Evolutionary conservation across 1,140 invertebrate genomes (phyloP).

Genomic region (Dolichoris vasculosae): DNA sequence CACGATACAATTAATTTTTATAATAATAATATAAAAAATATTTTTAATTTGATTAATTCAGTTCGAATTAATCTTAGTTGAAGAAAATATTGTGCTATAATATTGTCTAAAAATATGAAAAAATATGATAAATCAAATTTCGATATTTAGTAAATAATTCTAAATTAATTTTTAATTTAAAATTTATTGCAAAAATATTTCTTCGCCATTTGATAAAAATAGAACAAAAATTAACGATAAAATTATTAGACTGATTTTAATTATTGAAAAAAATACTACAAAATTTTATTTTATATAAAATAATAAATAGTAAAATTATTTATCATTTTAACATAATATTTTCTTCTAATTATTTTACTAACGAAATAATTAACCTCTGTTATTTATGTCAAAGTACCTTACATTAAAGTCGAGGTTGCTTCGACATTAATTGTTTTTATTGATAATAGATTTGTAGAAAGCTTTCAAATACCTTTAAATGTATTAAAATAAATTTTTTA

Average conservation of each 20-base stretch:
- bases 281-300: not conserved
- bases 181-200: too few relatives aligned
- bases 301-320: not conserved
- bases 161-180: not conserved
- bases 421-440: constrained; percentile 36
- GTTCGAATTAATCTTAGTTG: not conserved
- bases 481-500: not conserved
- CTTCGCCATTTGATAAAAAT: too few relatives aligned
- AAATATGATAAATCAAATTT: not conserved
- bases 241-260: not conserved
- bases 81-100: not conserved
- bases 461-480: not conserved
- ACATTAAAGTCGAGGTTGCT: constrained; percentile 43
- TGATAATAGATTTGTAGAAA: constrained; percentile 8
- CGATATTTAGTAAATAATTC: not conserved
- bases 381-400: constrained; percentile 17
- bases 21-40: not conserved
- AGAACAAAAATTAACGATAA: too few relatives aligned
- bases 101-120: not conserved
- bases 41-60: not conserved
- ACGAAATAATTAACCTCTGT: constrained; percentile 20
- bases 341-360: not conserved
- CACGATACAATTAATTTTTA: constrained; percentile 9
- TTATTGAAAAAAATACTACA: not conserved
- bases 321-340: not conserved